phyloP scores from a whole-genome alignment of 1,140 invertebrate genomes.

The Asbolus verrucosus region DNA sequence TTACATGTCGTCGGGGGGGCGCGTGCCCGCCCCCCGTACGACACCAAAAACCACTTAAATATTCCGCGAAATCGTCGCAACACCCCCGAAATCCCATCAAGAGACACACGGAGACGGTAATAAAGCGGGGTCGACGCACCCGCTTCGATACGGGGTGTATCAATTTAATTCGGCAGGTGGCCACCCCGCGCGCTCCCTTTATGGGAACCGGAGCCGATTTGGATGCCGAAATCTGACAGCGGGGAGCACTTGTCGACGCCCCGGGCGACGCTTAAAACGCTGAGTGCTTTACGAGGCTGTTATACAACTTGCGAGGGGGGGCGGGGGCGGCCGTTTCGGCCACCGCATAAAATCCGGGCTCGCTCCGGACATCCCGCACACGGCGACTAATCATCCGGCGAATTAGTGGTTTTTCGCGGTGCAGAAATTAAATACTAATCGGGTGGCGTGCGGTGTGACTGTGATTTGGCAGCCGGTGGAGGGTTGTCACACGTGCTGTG shows the following conservation, averaged over 20 bases:
- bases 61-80: constrained; percentile 1
- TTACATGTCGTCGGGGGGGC: constrained; percentile 22
- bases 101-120: neutral
- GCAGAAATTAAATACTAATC: too few species aligned
- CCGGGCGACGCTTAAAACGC: constrained; percentile 35
- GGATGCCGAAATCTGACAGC: constrained; percentile 42
- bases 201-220: constrained; percentile 35
- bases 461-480: too few species aligned
- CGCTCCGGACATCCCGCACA: neutral
- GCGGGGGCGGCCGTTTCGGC: neutral
- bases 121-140: neutral
- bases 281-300: constrained; percentile 40
- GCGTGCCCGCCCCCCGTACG: neutral
- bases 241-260: constrained; percentile 36
- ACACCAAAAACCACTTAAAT: constrained; percentile 38
- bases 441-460: too few species aligned
- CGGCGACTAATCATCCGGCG: neutral
- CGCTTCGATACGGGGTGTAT: neutral
- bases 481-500: neutral
- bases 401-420: constrained; percentile 7
- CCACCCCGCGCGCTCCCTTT: constrained; percentile 10
- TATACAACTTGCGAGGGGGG: constrained; percentile 10
- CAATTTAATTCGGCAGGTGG: constrained; percentile 40
- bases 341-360: neutral
- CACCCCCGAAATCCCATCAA: constrained; percentile 15